phyloP scores from a whole-genome alignment of 2,797 vertebrate species.

The Phylloscopus collybita region DNA sequence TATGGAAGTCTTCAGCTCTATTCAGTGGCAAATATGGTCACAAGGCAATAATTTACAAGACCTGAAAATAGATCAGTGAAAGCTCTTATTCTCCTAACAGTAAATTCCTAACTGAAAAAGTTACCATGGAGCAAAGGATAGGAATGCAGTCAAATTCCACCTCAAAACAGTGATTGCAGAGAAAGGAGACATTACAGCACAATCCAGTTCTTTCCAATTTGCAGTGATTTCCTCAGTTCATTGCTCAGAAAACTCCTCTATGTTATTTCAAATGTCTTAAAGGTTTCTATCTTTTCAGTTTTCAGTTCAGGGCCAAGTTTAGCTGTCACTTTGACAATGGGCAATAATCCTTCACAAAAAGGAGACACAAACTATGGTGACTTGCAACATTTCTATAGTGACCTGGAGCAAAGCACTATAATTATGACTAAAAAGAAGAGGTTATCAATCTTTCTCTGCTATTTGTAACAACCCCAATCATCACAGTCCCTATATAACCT shows the following conservation, averaged over 20 bases:
- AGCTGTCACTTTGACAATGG: not conserved
- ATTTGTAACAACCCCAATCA: not conserved
- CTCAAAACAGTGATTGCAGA: not conserved
- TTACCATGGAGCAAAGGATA: not conserved
- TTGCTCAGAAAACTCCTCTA: not conserved
- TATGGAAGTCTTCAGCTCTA: not conserved
- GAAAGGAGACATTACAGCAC: not conserved
- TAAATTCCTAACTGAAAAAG: not conserved
- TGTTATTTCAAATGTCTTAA: not conserved
- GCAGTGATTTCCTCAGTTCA: not conserved
- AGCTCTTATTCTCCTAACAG: not conserved
- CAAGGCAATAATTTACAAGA: not conserved
- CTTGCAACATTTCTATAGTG: not conserved
- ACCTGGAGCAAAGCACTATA: not conserved
- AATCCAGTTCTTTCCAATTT: not conserved
- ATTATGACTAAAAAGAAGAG: not conserved
- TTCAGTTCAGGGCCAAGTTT: not conserved
- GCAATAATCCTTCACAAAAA: not conserved
- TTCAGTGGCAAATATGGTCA: not conserved
- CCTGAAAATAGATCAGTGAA: not conserved
- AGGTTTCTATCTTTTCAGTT: not conserved
- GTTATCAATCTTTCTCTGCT: not conserved
- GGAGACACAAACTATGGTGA: not conserved
- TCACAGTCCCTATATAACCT: not conserved
- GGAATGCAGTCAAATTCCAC: not conserved